Evolutionary conservation across 2,113 vertebrate species (phyloP), one percentile per base, ranked within the genome.

Genomic region (Sisor rabdophorus): DNA sequence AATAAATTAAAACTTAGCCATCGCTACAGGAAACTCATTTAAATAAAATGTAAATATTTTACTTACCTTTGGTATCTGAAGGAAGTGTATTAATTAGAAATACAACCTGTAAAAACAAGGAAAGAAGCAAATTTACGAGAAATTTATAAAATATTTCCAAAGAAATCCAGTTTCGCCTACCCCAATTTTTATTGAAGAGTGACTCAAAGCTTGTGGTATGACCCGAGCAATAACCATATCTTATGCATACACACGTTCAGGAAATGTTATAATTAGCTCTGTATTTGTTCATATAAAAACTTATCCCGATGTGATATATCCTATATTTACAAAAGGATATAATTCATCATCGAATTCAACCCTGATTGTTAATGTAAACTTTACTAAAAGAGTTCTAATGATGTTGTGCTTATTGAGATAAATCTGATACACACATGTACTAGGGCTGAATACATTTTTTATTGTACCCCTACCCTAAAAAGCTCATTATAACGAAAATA

Each of bases 191-290:
- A 24, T 75, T 55, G 19, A 67, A 53, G 8, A 24, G 6, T 55
- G 8, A 54, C 19, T 26, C 53, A 60, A 40, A 32, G 40, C 54
- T 48, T 60, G 54, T 60, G 54, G 26, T 28, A 19, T 63, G 28
- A 63, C 16, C 4, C 47, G 59, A 79, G 28, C 48, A 55, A 48
- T 28, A 30, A 54, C 40, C 47, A 24, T 65, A 71, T 74, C 65
- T 56, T 26, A 70, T 69, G 61, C 55, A 30, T 20, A 48, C 28
- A 24, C 65, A 68, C 20, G 11, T 65, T 65, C 10, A 10, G 13
- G 32, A 65, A 65, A 7, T 24, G n/a, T 15, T 13, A 0, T 24
- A 67, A 67, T 16, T 48, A 20, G 40, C 40, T 48, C 19, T 8
- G 24, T 20, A 11, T 50, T 50, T 44, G 5, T 64, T 40, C 1